phyloP scores from a whole-genome alignment of 2,797 vertebrate species.

The Huso huso region DNA sequence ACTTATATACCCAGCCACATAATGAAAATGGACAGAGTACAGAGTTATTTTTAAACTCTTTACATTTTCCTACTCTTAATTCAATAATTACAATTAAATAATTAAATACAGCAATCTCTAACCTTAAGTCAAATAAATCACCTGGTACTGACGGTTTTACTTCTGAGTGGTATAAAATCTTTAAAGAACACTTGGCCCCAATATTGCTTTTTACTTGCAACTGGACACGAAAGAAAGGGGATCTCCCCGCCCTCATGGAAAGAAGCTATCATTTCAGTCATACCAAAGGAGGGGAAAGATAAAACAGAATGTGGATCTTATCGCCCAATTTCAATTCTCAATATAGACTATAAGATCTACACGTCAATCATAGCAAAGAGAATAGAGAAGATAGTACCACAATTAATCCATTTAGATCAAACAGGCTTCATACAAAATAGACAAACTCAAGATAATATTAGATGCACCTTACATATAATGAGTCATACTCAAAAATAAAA shows the following conservation, averaged over 20 bases:
- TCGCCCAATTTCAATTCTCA: conserved; percentile 15
- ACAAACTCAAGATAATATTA: conserved; percentile 18
- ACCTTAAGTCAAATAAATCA: conserved; percentile 11
- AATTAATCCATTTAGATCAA: conserved; percentile 13
- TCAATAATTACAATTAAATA: conserved; percentile 20
- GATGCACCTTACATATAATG: conserved; percentile 5
- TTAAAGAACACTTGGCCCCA: conserved; percentile 16
- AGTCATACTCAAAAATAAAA: conserved; percentile 6
- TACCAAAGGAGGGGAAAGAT: conserved; percentile 17
- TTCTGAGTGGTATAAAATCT: conserved; percentile 22
- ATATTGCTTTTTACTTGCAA: conserved; percentile 17
- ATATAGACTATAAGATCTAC: conserved; percentile 18
- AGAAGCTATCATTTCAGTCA: conserved; percentile 20
- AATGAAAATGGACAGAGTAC: neutral
- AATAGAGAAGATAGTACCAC: conserved; percentile 15
- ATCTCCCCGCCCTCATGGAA: conserved; percentile 16
- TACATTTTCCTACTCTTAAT: conserved; percentile 11
- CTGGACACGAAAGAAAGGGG: conserved; percentile 11
- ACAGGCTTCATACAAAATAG: conserved; percentile 19
- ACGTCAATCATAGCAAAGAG: conserved; percentile 18
- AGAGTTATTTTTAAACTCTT: neutral
- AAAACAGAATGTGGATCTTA: conserved; percentile 16
- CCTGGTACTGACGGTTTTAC: conserved; percentile 12
- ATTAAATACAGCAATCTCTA: conserved; percentile 14
- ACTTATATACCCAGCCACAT: conserved; percentile 1